Evolutionary conservation across 30 jellyfish, hydroid and myxozoan species (phyloP).

Genomic region (Cassiopea andromeda): DNA sequence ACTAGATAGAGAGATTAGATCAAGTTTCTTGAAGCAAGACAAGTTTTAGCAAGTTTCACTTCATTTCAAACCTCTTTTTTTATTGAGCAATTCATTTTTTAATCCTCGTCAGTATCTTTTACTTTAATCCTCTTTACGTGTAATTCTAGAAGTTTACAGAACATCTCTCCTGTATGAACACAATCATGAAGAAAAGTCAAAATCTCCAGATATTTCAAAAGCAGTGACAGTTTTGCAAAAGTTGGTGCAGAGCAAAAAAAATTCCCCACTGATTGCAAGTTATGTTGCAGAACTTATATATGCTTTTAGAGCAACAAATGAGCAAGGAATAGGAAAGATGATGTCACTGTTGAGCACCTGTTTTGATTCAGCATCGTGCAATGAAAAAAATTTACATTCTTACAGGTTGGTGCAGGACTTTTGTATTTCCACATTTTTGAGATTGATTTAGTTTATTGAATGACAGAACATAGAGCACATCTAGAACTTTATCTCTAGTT

Average conservation of each 20-base stretch:
- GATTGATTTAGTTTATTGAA: too few relatives aligned
- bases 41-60: too few relatives aligned
- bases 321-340: slow-evolving; percentile 45
- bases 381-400: background rate
- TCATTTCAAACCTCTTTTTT: too few relatives aligned
- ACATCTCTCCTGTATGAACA: slow-evolving; percentile 80
- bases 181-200: slow-evolving; percentile 49
- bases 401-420: slow-evolving; percentile 25
- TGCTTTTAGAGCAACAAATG: slow-evolving; percentile 60
- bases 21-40: too few relatives aligned
- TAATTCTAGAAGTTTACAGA: slow-evolving; percentile 54
- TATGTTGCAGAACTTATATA: slow-evolving; percentile 76
- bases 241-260: slow-evolving; percentile 48
- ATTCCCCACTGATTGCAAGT: slow-evolving; percentile 72
- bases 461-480: too few relatives aligned
- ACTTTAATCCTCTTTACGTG: too few relatives aligned
- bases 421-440: too few relatives aligned
- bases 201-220: slow-evolving; percentile 39
- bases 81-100: too few relatives aligned
- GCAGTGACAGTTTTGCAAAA: slow-evolving; percentile 42
- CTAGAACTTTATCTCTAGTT: too few relatives aligned
- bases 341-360: slow-evolving; percentile 38
- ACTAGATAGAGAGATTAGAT: too few relatives aligned
- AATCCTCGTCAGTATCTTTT: too few relatives aligned
- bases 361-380: slow-evolving; percentile 9